Evolutionary conservation across 2,113 vertebrate genomes (phyloP).

Genomic region (Sphaerodactylus townsendi): DNA sequence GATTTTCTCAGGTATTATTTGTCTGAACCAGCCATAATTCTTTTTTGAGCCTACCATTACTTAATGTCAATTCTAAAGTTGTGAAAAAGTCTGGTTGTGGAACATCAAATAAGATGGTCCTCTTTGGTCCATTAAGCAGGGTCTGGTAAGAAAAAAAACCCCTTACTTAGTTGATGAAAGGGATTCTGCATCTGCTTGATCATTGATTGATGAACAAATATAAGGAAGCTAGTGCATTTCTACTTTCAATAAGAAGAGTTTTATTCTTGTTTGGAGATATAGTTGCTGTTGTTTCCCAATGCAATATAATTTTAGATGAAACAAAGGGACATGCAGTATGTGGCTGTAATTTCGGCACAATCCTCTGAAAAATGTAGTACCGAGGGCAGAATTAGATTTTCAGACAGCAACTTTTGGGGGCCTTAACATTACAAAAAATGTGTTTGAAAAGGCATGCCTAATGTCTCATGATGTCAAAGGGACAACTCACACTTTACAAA

Average conservation of each 20-base stretch:
- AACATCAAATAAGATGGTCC: neutral
- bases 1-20: neutral
- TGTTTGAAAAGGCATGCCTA: neutral
- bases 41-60: neutral
- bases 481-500: too few relatives aligned
- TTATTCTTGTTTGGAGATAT: neutral
- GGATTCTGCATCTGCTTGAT: neutral
- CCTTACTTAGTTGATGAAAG: neutral
- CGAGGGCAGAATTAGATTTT: neutral
- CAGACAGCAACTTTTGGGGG: neutral
- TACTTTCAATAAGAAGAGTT: neutral
- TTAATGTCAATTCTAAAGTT: conserved; percentile 3
- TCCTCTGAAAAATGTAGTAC: neutral
- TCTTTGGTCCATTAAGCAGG: conserved; percentile 5
- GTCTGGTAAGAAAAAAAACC: neutral
- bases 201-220: neutral
- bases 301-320: neutral
- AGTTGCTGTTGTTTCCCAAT: neutral
- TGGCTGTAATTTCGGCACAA: neutral
- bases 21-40: neutral
- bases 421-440: neutral
- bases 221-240: neutral
- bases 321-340: neutral
- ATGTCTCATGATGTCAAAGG: neutral
- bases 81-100: neutral